These are phyloP conservation scores for Plebejus argus DNA, from an alignment of 2,888 invertebrate species.

Conservation along the genomic window DNA sequence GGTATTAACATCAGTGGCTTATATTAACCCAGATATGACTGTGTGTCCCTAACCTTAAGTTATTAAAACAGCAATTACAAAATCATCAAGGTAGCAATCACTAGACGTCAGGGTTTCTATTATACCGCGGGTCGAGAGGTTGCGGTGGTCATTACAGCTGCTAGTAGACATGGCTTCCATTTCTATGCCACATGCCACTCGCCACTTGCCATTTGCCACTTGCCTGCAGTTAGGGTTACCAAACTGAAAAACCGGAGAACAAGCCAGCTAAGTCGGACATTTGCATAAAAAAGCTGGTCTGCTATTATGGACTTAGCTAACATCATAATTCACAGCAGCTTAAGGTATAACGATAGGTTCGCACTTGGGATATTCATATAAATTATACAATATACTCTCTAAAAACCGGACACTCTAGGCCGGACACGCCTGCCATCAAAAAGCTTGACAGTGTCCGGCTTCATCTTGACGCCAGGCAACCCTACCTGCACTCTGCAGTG, in stretches of 20 bases:
- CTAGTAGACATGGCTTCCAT: conserved; percentile 20
- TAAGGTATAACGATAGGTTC: too few species aligned
- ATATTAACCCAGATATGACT: neutral
- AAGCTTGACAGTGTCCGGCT: too few species aligned
- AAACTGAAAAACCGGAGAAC: too few species aligned
- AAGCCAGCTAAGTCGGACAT: too few species aligned
- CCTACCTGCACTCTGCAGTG: neutral
- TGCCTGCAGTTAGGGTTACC: neutral
- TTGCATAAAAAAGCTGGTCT: too few species aligned
- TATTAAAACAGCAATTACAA: conserved; percentile 37
- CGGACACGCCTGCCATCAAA: too few species aligned
- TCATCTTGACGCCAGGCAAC: too few species aligned
- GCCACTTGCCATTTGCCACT: neutral
- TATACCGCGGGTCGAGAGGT: conserved; percentile 39
- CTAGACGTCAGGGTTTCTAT: conserved; percentile 50
- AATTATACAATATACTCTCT: too few species aligned
- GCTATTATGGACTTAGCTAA: too few species aligned
- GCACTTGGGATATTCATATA: too few species aligned
- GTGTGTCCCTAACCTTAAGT: conserved; percentile 30
- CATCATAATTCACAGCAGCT: too few species aligned
- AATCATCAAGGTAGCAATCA: conserved; percentile 40
- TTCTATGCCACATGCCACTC: neutral
- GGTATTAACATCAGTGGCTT: neutral
- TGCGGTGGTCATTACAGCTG: conserved; percentile 25
- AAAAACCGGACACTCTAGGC: too few species aligned